These are phyloP conservation scores for Sphinx pinastri DNA, from an alignment of 2,888 invertebrate genomes.

Conservation along the genomic window DNA sequence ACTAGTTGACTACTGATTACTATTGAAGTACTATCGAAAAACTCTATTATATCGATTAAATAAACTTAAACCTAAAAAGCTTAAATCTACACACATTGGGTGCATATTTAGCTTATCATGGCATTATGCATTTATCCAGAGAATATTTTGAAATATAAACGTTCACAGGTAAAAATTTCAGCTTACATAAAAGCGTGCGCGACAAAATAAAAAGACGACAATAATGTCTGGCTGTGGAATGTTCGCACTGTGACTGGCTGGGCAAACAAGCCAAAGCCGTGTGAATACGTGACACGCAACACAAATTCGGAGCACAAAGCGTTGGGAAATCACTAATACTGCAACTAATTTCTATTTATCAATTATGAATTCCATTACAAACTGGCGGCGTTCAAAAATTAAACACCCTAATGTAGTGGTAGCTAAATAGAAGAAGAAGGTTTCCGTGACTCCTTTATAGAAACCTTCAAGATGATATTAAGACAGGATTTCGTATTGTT, in stretches of 20 bases:
- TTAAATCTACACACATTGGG: neutral
- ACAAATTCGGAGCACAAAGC: conserved; percentile 41
- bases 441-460: too few relatives aligned
- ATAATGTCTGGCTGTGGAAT: conserved; percentile 38
- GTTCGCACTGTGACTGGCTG: conserved; percentile 48
- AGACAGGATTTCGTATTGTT: too few relatives aligned
- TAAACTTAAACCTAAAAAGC: neutral
- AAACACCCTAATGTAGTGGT: too few relatives aligned
- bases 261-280: conserved; percentile 64
- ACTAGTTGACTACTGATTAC: too few relatives aligned
- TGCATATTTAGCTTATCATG: neutral
- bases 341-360: conserved; percentile 23
- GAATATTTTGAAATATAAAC: conserved; percentile 28
- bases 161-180: conserved; percentile 43
- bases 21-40: too few relatives aligned
- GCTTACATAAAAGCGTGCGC: conserved; percentile 31
- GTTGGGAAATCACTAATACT: conserved; percentile 9
- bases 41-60: too few relatives aligned
- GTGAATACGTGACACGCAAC: conserved; percentile 65
- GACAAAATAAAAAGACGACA: conserved; percentile 23
- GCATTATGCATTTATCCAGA: conserved; percentile 32
- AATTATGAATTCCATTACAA: conserved; percentile 14
- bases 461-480: too few relatives aligned
- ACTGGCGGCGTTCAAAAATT: neutral
- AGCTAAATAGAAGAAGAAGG: too few relatives aligned